These are phyloP conservation scores for Orientallactaga sibirica DNA, from an alignment of 2,797 vertebrate species.

Conservation along the genomic window DNA sequence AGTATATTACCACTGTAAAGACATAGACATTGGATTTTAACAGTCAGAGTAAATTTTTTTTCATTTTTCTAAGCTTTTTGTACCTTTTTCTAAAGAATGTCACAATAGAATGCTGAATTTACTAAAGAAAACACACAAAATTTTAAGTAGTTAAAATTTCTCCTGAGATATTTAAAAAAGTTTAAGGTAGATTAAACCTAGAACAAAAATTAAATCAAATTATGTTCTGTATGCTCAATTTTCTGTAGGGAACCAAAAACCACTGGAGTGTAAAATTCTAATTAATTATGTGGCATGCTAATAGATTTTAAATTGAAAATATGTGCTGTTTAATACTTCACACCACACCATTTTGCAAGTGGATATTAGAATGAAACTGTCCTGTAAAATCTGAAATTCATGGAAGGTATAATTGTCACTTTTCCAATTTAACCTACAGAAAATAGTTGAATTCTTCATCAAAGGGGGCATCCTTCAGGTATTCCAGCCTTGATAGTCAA, in stretches of 20 bases:
- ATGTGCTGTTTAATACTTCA: constrained; percentile 85
- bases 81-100: background rate
- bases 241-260: constrained; percentile 88
- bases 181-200: constrained; percentile 90
- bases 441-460: background rate
- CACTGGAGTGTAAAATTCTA: constrained; percentile 89
- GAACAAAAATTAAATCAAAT: constrained; percentile 90
- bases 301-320: constrained; percentile 91
- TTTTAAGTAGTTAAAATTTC: constrained; percentile 83
- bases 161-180: constrained; percentile 81
- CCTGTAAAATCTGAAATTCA: constrained; percentile 55
- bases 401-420: constrained; percentile 55
- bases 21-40: background rate
- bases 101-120: constrained; percentile 57
- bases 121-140: constrained; percentile 77
- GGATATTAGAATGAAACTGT: constrained; percentile 80
- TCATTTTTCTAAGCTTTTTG: background rate
- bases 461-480: no score
- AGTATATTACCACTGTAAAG: background rate
- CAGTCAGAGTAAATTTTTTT: constrained; percentile 35
- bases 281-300: constrained; percentile 90
- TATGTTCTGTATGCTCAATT: constrained; percentile 88
- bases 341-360: constrained; percentile 80
- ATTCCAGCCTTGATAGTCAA: background rate
- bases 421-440: constrained; percentile 38